Base-by-base conservation (phyloP, 1,140 invertebrate genomes). In the Harpegnathos saltator region DNA sequence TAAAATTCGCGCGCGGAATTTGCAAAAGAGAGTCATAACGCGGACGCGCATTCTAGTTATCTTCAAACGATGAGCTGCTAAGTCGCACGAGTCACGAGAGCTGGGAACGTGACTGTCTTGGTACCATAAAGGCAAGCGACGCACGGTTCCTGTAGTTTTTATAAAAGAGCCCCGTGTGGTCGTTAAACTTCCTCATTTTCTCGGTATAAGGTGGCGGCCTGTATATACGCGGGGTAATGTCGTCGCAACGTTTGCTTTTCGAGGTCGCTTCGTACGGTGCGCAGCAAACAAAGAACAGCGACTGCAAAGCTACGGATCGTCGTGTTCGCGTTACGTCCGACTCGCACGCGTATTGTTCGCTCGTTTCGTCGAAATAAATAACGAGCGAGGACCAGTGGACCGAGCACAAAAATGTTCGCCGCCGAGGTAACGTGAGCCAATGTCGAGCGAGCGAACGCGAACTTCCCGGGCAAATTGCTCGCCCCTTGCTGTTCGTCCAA, bases 131-230 rank as follows among this genome's bases (percentile, higher is more conserved):
- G 38, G 62, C 59, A 50, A 77, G 87, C 86, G 81, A 78, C 71
- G 62, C 62, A 26, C 66, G 29, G 59, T 56, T 50, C 24, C 69
- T 61, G 52, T 44, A 83, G 69, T 88, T 89, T 88, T 88, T 83
- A 83, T 73, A 88, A 88, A 83, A 74, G 71, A 74, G 66, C 56
- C 26, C 33, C 56, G 52, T 61, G 44, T 44, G 75, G 87, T 88
- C 86, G 86, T 89, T 88, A 89, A 89, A 85, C 86, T 72, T 75
- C 61, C 77, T 84, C 83, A 82, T 84, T 84, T 84, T 61, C 83
- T 82, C 75, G 58, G 65, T 44, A 33, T 81, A 69, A 82, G 75
- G 48, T 14, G 24, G 50, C 38, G 63, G 17, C 15, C n/a, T 17
- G 26, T 24, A 38, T n/a, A 15, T 58, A 58, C 12, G 14, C 17